phyloP scores from a whole-genome alignment of 2,888 invertebrate species.

The Diogma glabrata region DNA sequence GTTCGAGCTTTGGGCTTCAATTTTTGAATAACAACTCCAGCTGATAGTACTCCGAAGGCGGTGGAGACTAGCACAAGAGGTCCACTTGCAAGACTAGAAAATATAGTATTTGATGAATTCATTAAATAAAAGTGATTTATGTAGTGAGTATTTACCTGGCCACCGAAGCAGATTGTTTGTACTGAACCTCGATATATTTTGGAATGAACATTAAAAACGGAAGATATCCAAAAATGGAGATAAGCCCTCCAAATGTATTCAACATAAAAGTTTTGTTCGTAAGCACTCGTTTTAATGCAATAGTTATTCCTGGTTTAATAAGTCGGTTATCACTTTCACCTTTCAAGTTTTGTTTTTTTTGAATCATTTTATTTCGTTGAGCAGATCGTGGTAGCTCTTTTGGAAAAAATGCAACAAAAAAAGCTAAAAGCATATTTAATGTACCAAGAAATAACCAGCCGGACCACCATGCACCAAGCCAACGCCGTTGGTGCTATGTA shows the following conservation, averaged over 20 bases:
- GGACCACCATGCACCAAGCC: conserved; percentile 1
- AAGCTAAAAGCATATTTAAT: background rate
- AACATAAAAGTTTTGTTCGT: background rate
- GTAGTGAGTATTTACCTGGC: no score
- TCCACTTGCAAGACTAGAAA: background rate
- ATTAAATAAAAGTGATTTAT: no score
- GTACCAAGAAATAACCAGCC: background rate
- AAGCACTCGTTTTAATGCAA: background rate
- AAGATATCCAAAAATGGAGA: background rate
- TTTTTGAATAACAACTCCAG: background rate
- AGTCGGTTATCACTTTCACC: no score
- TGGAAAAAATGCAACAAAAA: background rate
- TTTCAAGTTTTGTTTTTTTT: background rate
- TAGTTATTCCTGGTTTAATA: background rate
- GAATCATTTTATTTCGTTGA: background rate
- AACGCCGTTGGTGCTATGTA: background rate
- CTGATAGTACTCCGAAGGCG: background rate
- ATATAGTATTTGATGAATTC: no score
- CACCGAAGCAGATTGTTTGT: background rate
- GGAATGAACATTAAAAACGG: background rate
- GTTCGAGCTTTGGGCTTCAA: background rate
- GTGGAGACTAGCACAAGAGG: background rate
- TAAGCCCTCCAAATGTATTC: background rate
- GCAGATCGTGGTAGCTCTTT: background rate
- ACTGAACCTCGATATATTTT: conserved; percentile 5